These are phyloP conservation scores for Meiosimyza decipiens DNA, from an alignment of 2,888 invertebrate species.

Conservation along the genomic window DNA sequence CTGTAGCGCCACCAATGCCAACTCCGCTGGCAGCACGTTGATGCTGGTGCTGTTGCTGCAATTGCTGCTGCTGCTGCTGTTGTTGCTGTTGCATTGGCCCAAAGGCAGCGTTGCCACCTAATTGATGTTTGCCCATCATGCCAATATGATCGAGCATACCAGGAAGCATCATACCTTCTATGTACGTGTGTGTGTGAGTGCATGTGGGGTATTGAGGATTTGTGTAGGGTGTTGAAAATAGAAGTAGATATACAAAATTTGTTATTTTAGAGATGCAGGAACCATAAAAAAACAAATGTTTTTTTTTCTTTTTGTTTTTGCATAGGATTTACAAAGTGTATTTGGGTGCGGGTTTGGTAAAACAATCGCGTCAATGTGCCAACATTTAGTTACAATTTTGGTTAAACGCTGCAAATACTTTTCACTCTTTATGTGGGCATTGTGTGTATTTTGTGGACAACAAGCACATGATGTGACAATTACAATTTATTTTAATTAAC, in stretches of 20 bases:
- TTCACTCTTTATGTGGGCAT: too few species aligned
- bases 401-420: too few species aligned
- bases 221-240: background rate
- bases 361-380: background rate
- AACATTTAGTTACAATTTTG: too few species aligned
- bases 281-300: background rate
- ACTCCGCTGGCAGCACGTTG: constrained; percentile 41
- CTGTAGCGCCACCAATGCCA: constrained; percentile 44
- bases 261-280: constrained; percentile 10
- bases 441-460: too few species aligned
- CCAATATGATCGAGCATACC: constrained; percentile 52
- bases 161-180: constrained; percentile 58
- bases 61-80: constrained; percentile 38
- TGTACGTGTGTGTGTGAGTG: constrained; percentile 2
- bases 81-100: constrained; percentile 47
- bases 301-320: too few species aligned
- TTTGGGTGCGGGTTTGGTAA: background rate
- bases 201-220: background rate
- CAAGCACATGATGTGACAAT: too few species aligned
- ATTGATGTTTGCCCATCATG: constrained; percentile 56
- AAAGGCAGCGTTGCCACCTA: constrained; percentile 47
- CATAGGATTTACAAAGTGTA: constrained; percentile 9
- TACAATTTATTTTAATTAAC: too few species aligned
- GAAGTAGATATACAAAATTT: background rate
- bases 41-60: constrained; percentile 15